Evolutionary conservation across 2,113 vertebrate genomes (phyloP), one percentile per base, ranked within the genome.

Genomic region (Ahaetulla prasina): DNA sequence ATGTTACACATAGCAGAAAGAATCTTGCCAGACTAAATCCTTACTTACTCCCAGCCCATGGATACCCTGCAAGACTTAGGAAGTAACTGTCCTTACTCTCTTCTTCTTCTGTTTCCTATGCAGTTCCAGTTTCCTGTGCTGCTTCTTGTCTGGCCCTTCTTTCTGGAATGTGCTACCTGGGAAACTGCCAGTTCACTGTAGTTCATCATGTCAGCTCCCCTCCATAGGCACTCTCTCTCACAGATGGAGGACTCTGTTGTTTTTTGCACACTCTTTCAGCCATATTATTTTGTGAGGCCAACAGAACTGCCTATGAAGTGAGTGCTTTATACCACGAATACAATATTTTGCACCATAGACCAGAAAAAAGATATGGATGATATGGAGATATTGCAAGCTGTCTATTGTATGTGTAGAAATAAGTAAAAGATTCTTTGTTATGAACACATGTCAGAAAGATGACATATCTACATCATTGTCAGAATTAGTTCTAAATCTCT

Each of bases 361-460:
- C 96, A 95, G 94, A 96, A 95, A 94, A 86, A 35, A 74, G 22
- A 91, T n/a, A n/a, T n/a, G n/a, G n/a, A n/a, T n/a, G 93, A 94
- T 95, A 92, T 95, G 84, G 91, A 94, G 93, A 94, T 96, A 95
- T 94, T 96, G 94, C 87, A 95, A 95, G 94, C 95, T 94, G 94
- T 96, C 96, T 97, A 96, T 96, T 96, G 95, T 96, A 95, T 94
- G 96, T 96, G 93, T 92, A 97, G 95, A 96, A 96, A 97, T 96
- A 96, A 96, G 96, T 93, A 95, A 94, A 97, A 96, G 93, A 88
- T 39, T 97, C 91, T 94, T 96, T 93, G 50, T 97, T 96, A 95
- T 94, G 95, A 97, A 97, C 94, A 96, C 96, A 96, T 97, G 96
- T 97, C 96, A 97, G 93, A 95, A 96, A 96, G 95, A 96, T 96